Percentiles rank a stretch among this genome's conserved stretches.
phyloP scores from a whole-genome alignment of 2,797 vertebrate genomes.

The Avahi laniger region DNA sequence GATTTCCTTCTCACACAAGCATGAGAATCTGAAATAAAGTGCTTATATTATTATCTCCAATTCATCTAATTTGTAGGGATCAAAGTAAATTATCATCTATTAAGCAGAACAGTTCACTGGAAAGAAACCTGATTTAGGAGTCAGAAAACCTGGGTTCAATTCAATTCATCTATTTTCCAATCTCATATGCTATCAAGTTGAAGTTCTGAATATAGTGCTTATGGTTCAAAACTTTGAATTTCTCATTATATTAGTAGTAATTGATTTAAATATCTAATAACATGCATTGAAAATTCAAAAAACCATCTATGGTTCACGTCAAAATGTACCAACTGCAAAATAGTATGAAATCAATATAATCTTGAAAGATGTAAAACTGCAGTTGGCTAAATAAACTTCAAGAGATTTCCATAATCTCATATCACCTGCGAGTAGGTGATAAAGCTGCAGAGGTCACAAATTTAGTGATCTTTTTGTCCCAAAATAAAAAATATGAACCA shows the following conservation, averaged over 20 bases:
- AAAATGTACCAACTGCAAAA: slow-evolving; percentile 48
- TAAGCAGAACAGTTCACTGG: slow-evolving; percentile 48
- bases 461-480: background rate
- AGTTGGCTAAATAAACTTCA: slow-evolving; percentile 1
- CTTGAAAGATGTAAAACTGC: background rate
- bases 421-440: background rate
- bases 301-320: slow-evolving; percentile 12
- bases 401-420: background rate
- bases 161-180: slow-evolving; percentile 68
- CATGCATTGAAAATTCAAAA: slow-evolving; percentile 66
- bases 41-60: background rate
- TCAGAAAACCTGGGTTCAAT: slow-evolving; percentile 53
- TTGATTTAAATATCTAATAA: slow-evolving; percentile 71
- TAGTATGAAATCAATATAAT: slow-evolving; percentile 47
- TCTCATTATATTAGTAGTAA: slow-evolving; percentile 71
- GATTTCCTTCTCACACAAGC: background rate
- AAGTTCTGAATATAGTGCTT: slow-evolving; percentile 45
- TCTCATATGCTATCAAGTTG: slow-evolving; percentile 56
- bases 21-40: slow-evolving; percentile 13
- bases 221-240: slow-evolving; percentile 62
- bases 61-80: slow-evolving; percentile 55
- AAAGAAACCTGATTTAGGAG: slow-evolving; percentile 65
- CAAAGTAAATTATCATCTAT: slow-evolving; percentile 69
- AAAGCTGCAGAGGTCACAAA: slow-evolving; percentile 14
- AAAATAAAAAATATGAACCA: slow-evolving; percentile 21